phyloP scores from a whole-genome alignment of 2,888 invertebrate genomes.

The Zeuzera pyrina region DNA sequence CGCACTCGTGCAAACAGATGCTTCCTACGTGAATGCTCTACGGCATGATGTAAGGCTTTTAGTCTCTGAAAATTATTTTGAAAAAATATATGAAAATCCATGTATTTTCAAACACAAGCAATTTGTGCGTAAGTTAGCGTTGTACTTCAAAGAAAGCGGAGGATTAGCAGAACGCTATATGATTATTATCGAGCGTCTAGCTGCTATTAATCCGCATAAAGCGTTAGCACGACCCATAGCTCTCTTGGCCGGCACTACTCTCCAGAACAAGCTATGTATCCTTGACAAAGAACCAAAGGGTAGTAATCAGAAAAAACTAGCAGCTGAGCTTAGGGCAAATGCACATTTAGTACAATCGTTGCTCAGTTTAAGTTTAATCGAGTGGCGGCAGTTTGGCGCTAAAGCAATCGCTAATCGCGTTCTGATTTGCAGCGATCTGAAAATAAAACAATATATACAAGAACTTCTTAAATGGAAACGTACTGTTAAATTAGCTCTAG shows the following conservation, averaged over 20 bases:
- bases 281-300: too few relatives aligned
- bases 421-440: constrained; percentile 22
- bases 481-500: constrained; percentile 28
- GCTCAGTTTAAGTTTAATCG: constrained; percentile 24
- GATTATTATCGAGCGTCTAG: background rate
- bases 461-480: constrained; percentile 25
- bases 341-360: constrained; percentile 29
- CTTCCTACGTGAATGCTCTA: constrained; percentile 38
- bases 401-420: constrained; percentile 35
- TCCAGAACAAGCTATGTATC: background rate
- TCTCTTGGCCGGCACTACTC: background rate
- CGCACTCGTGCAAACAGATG: constrained; percentile 25
- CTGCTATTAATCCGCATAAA: background rate
- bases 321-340: constrained; percentile 29
- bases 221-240: background rate
- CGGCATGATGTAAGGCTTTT: constrained; percentile 20
- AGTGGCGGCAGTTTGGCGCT: constrained; percentile 32
- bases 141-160: background rate
- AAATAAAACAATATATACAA: constrained; percentile 20
- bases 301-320: constrained; percentile 16
- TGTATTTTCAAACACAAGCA: background rate
- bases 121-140: background rate
- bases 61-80: background rate
- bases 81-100: background rate
- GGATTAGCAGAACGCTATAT: background rate